These are phyloP conservation scores for Brachypalpus laphriformis DNA, from an alignment of 2,888 invertebrate species.

Conservation along the genomic window DNA sequence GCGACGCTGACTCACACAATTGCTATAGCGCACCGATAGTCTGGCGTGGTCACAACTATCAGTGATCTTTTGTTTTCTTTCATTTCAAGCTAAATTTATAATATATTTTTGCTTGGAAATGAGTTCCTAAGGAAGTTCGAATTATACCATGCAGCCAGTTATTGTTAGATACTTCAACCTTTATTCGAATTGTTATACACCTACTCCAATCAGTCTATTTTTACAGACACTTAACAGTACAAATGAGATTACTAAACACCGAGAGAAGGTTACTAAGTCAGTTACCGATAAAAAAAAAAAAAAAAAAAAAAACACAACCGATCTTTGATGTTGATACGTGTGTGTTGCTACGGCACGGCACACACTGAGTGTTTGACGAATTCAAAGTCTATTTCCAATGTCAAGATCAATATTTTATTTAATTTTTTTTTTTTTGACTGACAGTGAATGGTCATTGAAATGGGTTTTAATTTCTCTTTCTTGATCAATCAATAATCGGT, in stretches of 20 bases:
- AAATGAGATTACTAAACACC: conserved; percentile 15
- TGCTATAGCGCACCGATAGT: background rate
- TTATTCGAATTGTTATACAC: background rate
- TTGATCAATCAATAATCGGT: conserved; percentile 48
- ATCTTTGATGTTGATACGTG: background rate
- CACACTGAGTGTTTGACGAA: conserved; percentile 13
- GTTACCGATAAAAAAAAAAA: conserved; percentile 7
- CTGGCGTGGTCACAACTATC: background rate
- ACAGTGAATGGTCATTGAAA: conserved; percentile 36
- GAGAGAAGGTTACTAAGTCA: conserved; percentile 55
- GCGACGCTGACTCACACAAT: conserved; percentile 18
- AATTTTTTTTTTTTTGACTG: conserved; percentile 37
- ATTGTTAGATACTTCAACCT: background rate
- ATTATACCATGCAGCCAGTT: too few species aligned
- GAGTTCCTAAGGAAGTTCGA: too few species aligned
- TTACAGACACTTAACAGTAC: background rate
- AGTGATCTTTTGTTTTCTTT: conserved; percentile 1
- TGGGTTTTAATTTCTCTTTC: conserved; percentile 56
- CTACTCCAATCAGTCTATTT: background rate
- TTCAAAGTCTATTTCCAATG: conserved; percentile 53
- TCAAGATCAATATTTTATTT: conserved; percentile 57
- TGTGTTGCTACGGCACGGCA: conserved; percentile 24
- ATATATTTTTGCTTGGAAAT: background rate
- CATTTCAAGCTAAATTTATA: background rate
- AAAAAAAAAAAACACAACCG: background rate